Conservation (phyloP, 2,888 invertebrate species). For the Mesopsocus fuscifrons region DNA sequence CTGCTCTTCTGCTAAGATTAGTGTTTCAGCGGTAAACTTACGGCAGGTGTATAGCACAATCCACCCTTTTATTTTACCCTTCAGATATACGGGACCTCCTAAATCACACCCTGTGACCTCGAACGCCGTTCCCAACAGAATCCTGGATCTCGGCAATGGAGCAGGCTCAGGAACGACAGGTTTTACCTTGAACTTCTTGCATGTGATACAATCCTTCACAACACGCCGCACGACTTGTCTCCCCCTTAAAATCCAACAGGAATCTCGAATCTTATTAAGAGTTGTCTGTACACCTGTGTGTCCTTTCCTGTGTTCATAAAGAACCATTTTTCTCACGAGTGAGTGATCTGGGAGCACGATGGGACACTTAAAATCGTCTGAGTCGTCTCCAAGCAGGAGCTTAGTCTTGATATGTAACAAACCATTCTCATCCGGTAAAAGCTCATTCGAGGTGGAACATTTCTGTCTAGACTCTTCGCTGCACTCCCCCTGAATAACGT, state of each 20-base stretch:
- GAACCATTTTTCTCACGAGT: slow-evolving; percentile 6
- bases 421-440: slow-evolving; percentile 4
- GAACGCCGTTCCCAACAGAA: slow-evolving; percentile 18
- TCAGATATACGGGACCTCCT: slow-evolving; percentile 22
- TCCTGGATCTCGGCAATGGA: slow-evolving; percentile 20
- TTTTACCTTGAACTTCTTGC: slow-evolving; percentile 16
- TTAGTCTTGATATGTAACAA: neutral
- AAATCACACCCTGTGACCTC: slow-evolving; percentile 22
- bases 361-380: slow-evolving; percentile 9
- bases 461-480: no score
- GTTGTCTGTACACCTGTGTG: slow-evolving; percentile 12
- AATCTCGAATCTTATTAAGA: slow-evolving; percentile 1
- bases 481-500: no score
- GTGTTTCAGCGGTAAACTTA: no score
- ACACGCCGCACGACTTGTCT: neutral
- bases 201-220: slow-evolving; percentile 13
- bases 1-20: no score
- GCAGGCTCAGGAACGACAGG: slow-evolving; percentile 15
- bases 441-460: no score
- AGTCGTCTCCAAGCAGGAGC: slow-evolving; percentile 8
- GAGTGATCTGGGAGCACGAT: slow-evolving; percentile 10
- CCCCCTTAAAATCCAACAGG: neutral
- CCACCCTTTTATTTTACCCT: slow-evolving; percentile 19
- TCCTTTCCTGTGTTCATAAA: slow-evolving; percentile 6
- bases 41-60: slow-evolving; percentile 24